These are phyloP conservation scores for Rhynchomys soricoides DNA, from an alignment of 2,113 vertebrate genomes.

Conservation along the genomic window DNA sequence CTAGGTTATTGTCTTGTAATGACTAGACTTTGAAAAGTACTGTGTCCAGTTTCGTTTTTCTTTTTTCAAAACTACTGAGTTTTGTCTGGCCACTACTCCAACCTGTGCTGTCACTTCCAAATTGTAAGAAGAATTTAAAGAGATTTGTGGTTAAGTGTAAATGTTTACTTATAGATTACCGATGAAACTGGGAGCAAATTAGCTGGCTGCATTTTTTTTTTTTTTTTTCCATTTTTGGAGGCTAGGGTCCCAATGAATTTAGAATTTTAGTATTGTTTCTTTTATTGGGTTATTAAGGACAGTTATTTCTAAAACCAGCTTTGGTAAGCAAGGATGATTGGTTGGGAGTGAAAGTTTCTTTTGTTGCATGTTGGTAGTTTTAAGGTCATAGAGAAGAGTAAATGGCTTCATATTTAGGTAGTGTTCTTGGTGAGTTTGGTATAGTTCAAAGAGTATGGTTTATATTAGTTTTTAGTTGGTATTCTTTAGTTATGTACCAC, in stretches of 20 bases:
- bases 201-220: background rate
- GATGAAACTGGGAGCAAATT: background rate
- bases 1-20: background rate
- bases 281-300: background rate
- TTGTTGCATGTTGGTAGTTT: background rate
- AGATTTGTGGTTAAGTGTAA: background rate
- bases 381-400: background rate
- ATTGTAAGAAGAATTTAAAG: background rate
- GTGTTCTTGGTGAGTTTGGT: background rate
- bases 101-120: background rate
- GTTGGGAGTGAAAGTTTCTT: background rate
- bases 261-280: background rate
- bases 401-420: background rate
- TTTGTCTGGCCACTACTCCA: background rate
- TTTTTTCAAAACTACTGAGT: background rate
- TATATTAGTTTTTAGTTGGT: constrained; percentile 19
- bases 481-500: background rate
- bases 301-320: constrained; percentile 43
- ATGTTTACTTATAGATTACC: background rate
- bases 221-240: background rate
- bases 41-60: background rate
- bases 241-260: background rate
- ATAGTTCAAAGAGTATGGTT: constrained; percentile 3
- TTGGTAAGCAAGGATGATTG: constrained; percentile 30
- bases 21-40: background rate